A percentile compares a stretch with the other conserved stretches of the same genome.
These are phyloP conservation scores for Phocoena sinus DNA, from an alignment of 2,113 vertebrate genomes.

Conservation along the genomic window DNA sequence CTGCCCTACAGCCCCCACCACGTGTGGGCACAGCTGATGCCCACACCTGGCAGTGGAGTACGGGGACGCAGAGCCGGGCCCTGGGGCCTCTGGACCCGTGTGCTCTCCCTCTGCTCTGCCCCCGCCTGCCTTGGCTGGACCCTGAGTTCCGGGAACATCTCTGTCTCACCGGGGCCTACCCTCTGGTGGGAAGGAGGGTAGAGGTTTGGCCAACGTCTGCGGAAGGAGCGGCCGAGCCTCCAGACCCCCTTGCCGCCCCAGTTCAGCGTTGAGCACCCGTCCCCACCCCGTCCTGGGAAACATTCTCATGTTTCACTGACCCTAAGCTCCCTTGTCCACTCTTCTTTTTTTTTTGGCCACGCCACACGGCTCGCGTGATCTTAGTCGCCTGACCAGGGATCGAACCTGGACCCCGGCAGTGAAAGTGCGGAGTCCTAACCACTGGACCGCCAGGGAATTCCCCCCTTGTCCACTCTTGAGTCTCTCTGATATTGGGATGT, in stretches of 20 bases:
- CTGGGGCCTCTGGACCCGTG: neutral
- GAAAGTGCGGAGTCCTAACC: too few species aligned
- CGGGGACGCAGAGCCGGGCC: neutral
- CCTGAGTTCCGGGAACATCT: neutral
- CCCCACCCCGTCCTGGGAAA: rapidly evolving
- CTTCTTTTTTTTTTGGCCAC: too few species aligned
- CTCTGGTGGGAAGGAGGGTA: neutral
- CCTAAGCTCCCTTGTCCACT: neutral
- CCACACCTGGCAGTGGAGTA: rapidly evolving
- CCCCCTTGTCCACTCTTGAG: neutral
- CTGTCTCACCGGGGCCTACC: neutral
- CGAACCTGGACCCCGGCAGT: too few species aligned
- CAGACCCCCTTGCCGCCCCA: neutral
- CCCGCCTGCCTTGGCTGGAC: neutral
- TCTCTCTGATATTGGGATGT: neutral
- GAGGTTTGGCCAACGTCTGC: neutral
- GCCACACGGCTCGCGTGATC: too few species aligned
- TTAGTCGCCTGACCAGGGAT: too few species aligned
- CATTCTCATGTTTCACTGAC: neutral
- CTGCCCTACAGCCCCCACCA: neutral
- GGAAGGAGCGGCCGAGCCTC: neutral
- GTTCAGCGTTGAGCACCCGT: rapidly evolving
- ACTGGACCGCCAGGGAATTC: too few species aligned
- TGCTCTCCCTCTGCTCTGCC: neutral
- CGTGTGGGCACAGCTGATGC: neutral